Evolutionary conservation across 2,113 vertebrate species (phyloP).

Genomic region (Alectura lathami): DNA sequence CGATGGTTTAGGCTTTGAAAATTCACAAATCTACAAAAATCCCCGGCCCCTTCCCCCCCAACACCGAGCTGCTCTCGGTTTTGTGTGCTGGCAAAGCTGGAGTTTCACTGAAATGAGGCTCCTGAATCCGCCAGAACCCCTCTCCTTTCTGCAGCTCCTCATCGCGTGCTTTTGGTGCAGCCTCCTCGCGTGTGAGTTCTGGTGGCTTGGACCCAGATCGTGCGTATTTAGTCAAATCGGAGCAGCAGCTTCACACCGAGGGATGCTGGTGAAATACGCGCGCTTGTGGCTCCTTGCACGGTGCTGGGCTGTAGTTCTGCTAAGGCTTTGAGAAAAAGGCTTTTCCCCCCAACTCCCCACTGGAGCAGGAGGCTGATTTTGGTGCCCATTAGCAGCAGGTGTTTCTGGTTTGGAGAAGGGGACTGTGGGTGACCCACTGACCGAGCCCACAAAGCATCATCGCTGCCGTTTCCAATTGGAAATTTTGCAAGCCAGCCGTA

Average conservation of each 20-base stretch:
- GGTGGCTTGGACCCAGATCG: no score
- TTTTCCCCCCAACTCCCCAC: background rate
- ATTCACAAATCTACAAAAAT: background rate
- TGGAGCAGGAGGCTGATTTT: background rate
- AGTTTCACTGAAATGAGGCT: background rate
- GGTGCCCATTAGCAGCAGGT: background rate
- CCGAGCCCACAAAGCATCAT: background rate
- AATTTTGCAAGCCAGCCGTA: background rate
- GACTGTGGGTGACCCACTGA: background rate
- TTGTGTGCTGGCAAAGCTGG: background rate
- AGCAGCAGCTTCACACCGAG: no score
- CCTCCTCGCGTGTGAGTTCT: background rate
- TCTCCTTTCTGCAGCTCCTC: background rate
- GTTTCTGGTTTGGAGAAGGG: background rate
- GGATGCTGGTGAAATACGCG: no score
- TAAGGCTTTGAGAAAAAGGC: background rate
- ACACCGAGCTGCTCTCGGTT: background rate
- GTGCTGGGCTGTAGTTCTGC: background rate
- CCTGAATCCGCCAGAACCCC: fast-evolving
- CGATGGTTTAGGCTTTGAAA: background rate
- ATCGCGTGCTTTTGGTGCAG: background rate
- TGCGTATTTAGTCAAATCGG: background rate
- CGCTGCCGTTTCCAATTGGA: background rate
- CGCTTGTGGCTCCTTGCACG: no score
- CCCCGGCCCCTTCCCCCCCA: background rate